Evolutionary conservation across 2,888 invertebrate species (phyloP).

Genomic region (Oxyscelio sp.): DNA sequence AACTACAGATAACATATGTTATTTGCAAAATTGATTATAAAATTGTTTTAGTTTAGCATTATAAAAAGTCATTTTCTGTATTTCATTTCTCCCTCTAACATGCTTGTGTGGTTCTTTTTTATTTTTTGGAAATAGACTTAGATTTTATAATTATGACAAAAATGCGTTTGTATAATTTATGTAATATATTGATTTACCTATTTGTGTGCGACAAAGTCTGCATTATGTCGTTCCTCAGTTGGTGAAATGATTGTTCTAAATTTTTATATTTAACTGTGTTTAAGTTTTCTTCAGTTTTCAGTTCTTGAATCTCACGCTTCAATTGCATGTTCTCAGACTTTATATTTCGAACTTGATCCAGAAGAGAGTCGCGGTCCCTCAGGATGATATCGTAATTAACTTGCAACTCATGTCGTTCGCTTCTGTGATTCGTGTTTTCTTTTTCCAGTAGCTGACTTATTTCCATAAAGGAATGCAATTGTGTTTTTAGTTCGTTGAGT

Average conservation of each 20-base stretch:
- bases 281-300: slow-evolving; percentile 75
- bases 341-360: slow-evolving; percentile 77
- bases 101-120: no score
- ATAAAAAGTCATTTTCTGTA: no score
- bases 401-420: slow-evolving; percentile 78
- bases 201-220: slow-evolving; percentile 63
- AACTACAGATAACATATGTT: slow-evolving; percentile 31
- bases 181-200: slow-evolving; percentile 65
- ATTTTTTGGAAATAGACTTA: no score
- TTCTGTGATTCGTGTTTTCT: slow-evolving; percentile 79
- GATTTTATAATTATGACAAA: no score
- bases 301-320: slow-evolving; percentile 77
- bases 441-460: slow-evolving; percentile 80
- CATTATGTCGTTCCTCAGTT: slow-evolving; percentile 74
- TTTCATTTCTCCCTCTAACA: no score
- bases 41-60: slow-evolving; percentile 54
- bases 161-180: no score
- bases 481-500: slow-evolving; percentile 78
- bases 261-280: slow-evolving; percentile 62
- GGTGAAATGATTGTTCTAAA: slow-evolving; percentile 76
- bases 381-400: slow-evolving; percentile 79
- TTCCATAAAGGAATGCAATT: slow-evolving; percentile 78
- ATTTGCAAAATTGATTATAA: slow-evolving; percentile 41
- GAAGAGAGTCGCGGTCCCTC: slow-evolving; percentile 81
- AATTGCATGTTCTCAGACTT: slow-evolving; percentile 80